Percentiles rank a stretch among this genome's conserved stretches.
These are phyloP conservation scores for Sebastes diploproa DNA, from an alignment of 2,797 vertebrate genomes.

Conservation along the genomic window DNA sequence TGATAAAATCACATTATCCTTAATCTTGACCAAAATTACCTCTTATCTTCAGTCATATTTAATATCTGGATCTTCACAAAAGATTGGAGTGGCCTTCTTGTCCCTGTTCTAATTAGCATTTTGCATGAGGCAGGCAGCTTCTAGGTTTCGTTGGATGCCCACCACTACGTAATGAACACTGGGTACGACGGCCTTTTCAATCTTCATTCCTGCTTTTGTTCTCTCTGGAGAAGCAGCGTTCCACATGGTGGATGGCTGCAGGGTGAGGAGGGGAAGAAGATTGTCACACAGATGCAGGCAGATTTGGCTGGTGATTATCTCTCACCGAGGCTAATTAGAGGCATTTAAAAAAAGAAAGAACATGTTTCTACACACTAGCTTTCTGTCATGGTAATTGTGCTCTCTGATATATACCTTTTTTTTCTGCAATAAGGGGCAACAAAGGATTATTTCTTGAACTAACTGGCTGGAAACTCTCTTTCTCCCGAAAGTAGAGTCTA, in stretches of 20 bases:
- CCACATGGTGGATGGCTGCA: slow-evolving; percentile 34
- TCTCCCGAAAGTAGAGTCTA: background rate
- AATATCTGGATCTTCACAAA: slow-evolving; percentile 51
- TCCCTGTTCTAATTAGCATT: slow-evolving; percentile 56
- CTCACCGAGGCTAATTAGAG: slow-evolving; percentile 65
- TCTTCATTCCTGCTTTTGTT: slow-evolving; percentile 36
- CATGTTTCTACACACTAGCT: slow-evolving; percentile 47
- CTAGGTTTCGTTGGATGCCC: slow-evolving; percentile 33
- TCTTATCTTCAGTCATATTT: slow-evolving; percentile 41
- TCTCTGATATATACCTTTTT: slow-evolving; percentile 23
- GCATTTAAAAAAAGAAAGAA: slow-evolving; percentile 57
- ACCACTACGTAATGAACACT: slow-evolving; percentile 37
- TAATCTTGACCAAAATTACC: slow-evolving; percentile 54
- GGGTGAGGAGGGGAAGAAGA: background rate
- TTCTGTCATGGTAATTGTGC: slow-evolving; percentile 50
- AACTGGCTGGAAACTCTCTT: slow-evolving; percentile 19
- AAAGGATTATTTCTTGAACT: slow-evolving; percentile 10
- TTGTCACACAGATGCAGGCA: slow-evolving; percentile 64
- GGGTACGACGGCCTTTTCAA: slow-evolving; percentile 29
- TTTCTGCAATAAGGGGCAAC: background rate
- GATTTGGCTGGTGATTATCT: slow-evolving; percentile 69
- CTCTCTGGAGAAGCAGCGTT: slow-evolving; percentile 36
- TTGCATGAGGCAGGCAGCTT: slow-evolving; percentile 31
- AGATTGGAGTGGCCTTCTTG: slow-evolving; percentile 17
- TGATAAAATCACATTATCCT: slow-evolving; percentile 56